Base-by-base conservation (phyloP, 2,888 invertebrate species). In the Thera obeliscata region DNA sequence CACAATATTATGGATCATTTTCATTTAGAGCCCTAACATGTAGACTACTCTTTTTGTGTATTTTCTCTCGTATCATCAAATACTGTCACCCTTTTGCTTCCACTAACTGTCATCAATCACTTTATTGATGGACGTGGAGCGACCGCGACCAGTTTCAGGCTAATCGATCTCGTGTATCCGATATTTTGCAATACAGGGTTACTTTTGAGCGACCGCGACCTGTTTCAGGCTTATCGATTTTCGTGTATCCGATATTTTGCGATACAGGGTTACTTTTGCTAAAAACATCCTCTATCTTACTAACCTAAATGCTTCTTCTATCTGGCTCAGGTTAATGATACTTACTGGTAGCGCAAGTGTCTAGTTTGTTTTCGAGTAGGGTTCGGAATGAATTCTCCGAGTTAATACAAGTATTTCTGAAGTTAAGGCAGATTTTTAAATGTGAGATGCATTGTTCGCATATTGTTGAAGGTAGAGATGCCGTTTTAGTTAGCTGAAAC, bases 1-100 rank as follows among this genome's bases (percentile, higher is more conserved):
- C 88, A 93, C 93, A 71, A 79, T 77, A 79, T 80, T 82, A 74
- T 82, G 70, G 73, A 80, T 77, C 91, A 92, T 91, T 72, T 84
- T 89, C 65, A 75, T 80, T 86, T 75, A 83, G 76, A 76, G 73
- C 78, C 75, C 66, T 80, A 81, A 78, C 90, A 92, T 91, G 74
- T 84, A 88, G 77, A 74, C 76, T 76, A 72, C 74, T 74, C 78
- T 74, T 71, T 76, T 67, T 66, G 73, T 74, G 78, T 78, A 78
- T 78, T 76, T 84, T 77, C 71, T 78, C 80, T 81, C 81, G 43
- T 7, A 43, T 43, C 43, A 9, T 1, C 2, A 9, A 9, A 1
- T 43, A 2, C 43, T 9, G 43, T 3, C 2, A 9, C 9, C 9
- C 9, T 43, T 2, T 9, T 7, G 7, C 33, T 41, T 57, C 52